Conservation (phyloP, 2,888 invertebrate species). For the Oasisia sp. region DNA sequence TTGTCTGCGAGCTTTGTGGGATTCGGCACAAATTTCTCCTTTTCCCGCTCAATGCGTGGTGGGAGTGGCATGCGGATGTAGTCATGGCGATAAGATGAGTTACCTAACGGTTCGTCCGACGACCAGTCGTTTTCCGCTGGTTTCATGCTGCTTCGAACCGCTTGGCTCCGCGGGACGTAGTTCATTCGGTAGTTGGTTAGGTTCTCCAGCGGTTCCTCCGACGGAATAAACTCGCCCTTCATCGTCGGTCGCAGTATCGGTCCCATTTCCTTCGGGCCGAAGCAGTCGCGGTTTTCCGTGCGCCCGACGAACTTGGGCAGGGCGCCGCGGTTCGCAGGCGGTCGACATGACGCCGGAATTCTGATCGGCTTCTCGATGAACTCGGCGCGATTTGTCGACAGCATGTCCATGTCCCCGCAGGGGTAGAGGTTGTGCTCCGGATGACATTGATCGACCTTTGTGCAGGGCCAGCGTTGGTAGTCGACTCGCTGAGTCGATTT, state of each 20-base stretch:
- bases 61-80: not conserved
- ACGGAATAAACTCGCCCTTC: constrained; percentile 18
- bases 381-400: not conserved
- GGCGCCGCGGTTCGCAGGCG: not conserved
- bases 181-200: constrained; percentile 19
- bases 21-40: not conserved
- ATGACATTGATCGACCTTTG: not conserved
- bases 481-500: not conserved
- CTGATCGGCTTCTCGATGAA: not conserved
- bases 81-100: not conserved
- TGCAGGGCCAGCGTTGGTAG: not conserved
- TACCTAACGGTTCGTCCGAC: not conserved
- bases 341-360: not conserved
- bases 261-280: constrained; percentile 13
- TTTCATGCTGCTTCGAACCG: not conserved
- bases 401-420: not conserved
- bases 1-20: not conserved
- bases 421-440: not conserved
- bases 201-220: not conserved
- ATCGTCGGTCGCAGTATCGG: not conserved
- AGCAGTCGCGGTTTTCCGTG: not conserved
- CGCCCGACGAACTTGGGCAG: not conserved
- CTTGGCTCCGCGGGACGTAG: not conserved
- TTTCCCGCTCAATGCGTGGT: not conserved
- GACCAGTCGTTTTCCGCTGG: not conserved